Evolutionary conservation across 2,888 invertebrate species (phyloP).

Genomic region (Chaitophorus viminalis): DNA sequence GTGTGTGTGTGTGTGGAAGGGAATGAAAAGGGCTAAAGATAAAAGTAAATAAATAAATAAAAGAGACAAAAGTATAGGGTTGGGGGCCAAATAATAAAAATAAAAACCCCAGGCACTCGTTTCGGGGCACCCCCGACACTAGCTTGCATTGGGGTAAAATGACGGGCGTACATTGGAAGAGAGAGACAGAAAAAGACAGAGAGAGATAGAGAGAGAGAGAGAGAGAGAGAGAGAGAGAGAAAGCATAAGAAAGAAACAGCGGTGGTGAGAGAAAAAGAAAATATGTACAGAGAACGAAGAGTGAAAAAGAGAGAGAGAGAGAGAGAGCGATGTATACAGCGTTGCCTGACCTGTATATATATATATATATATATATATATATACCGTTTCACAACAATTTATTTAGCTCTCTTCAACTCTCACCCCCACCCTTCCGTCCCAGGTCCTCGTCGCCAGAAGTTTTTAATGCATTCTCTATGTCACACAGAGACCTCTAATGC

Average conservation of each 20-base stretch:
- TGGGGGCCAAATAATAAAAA: slow-evolving; percentile 55
- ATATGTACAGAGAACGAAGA: not conserved
- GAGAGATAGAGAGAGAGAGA: not conserved
- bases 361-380: not conserved
- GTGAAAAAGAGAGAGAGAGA: not conserved
- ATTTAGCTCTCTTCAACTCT: slow-evolving; percentile 32
- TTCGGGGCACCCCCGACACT: slow-evolving; percentile 33
- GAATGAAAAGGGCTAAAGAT: slow-evolving; percentile 28
- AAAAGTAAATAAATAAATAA: slow-evolving; percentile 61
- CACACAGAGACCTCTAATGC: slow-evolving; percentile 24
- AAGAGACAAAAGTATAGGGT: slow-evolving; percentile 23
- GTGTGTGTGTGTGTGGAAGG: not conserved
- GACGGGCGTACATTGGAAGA: not conserved
- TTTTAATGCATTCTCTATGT: slow-evolving; percentile 62
- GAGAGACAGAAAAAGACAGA: not conserved
- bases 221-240: not conserved
- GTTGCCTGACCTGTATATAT: too few relatives aligned
- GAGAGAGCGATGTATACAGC: not conserved
- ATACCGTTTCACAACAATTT: slow-evolving; percentile 35
- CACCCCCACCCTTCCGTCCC: not conserved
- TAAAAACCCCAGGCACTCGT: slow-evolving; percentile 61
- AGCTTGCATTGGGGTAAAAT: not conserved
- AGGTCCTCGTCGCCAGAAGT: slow-evolving; percentile 30
- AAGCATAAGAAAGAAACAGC: too few relatives aligned
- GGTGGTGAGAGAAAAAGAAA: not conserved